phyloP scores from a whole-genome alignment of 2,888 invertebrate genomes.

The Chydorus sphaericus region DNA sequence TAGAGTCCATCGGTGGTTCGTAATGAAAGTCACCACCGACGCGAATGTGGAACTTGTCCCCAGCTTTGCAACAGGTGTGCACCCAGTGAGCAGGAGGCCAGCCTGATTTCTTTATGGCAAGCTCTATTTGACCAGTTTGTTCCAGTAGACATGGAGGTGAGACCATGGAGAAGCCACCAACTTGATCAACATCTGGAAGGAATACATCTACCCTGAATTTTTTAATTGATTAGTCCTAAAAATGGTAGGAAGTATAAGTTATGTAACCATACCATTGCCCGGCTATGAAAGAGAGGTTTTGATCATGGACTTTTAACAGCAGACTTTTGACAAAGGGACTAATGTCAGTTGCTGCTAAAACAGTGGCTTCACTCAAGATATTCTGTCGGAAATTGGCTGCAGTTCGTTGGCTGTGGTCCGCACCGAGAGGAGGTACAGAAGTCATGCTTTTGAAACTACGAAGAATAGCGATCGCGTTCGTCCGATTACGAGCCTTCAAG shows the following conservation, averaged over 20 bases:
- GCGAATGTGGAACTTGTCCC: slow-evolving; percentile 26
- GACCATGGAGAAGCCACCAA: slow-evolving; percentile 33
- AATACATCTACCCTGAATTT: slow-evolving; percentile 31
- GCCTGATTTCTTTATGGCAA: slow-evolving; percentile 30
- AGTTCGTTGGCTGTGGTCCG: neutral
- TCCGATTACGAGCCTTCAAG: too few relatives aligned
- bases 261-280: slow-evolving; percentile 30
- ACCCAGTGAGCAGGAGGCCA: slow-evolving; percentile 33
- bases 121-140: slow-evolving; percentile 23
- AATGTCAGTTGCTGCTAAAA: slow-evolving; percentile 23
- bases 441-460: neutral
- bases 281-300: slow-evolving; percentile 28
- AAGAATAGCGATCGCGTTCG: neutral
- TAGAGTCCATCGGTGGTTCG: slow-evolving; percentile 21
- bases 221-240: neutral
- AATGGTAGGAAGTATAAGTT: neutral
- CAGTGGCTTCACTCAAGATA: slow-evolving; percentile 21
- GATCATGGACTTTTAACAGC: slow-evolving; percentile 24
- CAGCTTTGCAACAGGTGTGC: slow-evolving; percentile 29
- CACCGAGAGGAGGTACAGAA: too few relatives aligned
- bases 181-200: slow-evolving; percentile 28
- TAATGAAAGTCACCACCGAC: slow-evolving; percentile 32
- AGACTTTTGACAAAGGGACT: slow-evolving; percentile 27
- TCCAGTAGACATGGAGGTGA: slow-evolving; percentile 27
- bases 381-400: slow-evolving; percentile 3